Evolutionary conservation across 2,797 vertebrate genomes (phyloP).

Genomic region (Cygnus olor): DNA sequence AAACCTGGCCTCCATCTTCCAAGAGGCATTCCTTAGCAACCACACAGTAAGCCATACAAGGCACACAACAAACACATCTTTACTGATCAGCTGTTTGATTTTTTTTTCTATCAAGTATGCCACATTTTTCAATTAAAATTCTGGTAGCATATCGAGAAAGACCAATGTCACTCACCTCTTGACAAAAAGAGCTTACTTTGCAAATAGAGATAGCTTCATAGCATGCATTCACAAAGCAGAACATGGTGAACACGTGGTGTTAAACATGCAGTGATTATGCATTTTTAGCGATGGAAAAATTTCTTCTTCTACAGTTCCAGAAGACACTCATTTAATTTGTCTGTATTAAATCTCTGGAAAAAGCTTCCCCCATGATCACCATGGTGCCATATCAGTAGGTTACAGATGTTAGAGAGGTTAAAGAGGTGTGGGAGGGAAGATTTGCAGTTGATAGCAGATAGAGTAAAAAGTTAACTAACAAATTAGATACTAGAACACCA

Average conservation of each 20-base stretch:
- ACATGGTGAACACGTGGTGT: neutral
- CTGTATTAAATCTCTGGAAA: neutral
- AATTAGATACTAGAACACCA: neutral
- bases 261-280: neutral
- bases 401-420: neutral
- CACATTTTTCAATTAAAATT: neutral
- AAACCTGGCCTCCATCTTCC: neutral
- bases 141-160: neutral
- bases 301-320: neutral
- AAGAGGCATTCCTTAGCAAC: constrained; percentile 23
- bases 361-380: neutral
- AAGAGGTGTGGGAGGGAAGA: neutral
- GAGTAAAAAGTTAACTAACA: neutral
- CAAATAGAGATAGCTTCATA: neutral
- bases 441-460: neutral
- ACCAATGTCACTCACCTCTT: neutral
- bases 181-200: neutral
- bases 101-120: neutral
- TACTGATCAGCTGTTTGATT: neutral
- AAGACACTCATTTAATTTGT: neutral
- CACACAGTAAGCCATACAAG: neutral
- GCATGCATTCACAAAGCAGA: neutral
- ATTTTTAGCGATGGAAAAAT: neutral
- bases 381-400: neutral
- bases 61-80: neutral